phyloP scores from a whole-genome alignment of 2,797 vertebrate species.

The Trachops cirrhosus region DNA sequence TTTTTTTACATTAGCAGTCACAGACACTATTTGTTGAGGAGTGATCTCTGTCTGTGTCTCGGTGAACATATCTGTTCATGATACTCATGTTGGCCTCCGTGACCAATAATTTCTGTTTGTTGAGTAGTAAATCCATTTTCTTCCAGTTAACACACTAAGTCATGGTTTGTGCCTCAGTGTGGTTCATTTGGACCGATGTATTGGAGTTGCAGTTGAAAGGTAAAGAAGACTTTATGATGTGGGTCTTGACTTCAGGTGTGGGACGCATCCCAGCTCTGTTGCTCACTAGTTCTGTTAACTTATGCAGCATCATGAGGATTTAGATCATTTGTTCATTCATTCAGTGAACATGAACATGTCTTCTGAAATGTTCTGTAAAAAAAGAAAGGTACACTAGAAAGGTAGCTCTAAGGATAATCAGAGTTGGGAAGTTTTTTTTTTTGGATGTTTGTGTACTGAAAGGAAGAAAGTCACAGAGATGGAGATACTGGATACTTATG shows the following conservation, averaged over 20 bases:
- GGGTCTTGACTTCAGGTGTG: neutral
- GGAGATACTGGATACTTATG: neutral
- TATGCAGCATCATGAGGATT: neutral
- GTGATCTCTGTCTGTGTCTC: conserved; percentile 94
- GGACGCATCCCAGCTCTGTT: neutral
- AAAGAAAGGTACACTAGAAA: neutral
- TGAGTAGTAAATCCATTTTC: conserved; percentile 84
- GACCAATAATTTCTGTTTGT: conserved; percentile 91
- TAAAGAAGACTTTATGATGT: neutral
- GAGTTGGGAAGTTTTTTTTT: neutral
- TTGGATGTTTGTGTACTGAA: neutral
- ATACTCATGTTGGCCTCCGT: conserved; percentile 89
- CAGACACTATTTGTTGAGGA: conserved; percentile 93
- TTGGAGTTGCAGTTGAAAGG: neutral
- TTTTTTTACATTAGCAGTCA: conserved; percentile 90
- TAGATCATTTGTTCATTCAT: neutral
- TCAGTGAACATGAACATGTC: neutral
- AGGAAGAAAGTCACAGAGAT: neutral
- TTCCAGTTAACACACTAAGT: neutral
- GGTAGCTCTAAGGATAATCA: neutral
- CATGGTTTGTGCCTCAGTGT: no score
- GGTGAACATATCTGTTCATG: conserved; percentile 92
- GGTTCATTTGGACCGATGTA: neutral
- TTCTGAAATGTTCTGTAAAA: neutral
- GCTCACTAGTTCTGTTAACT: neutral